Percentiles rank a stretch among this genome's conserved stretches.
Conservation (phyloP, 1,140 invertebrate genomes). For the Zophobas morio region DNA sequence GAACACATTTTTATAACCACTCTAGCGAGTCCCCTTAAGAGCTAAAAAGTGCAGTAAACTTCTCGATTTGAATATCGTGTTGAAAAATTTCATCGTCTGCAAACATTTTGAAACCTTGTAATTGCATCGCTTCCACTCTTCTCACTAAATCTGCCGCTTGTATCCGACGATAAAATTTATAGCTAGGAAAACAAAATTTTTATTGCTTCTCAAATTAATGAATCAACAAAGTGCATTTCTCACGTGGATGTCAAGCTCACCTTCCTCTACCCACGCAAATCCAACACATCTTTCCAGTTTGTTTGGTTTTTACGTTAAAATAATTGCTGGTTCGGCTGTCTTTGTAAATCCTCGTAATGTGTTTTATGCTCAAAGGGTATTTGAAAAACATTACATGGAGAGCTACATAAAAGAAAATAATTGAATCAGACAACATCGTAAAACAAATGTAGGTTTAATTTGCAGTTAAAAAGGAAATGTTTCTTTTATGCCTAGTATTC, state of each 20-base stretch:
- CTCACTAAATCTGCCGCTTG: neutral
- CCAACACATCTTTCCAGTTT: slow-evolving; percentile 43
- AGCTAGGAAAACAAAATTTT: slow-evolving; percentile 18
- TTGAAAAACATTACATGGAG: slow-evolving; percentile 50
- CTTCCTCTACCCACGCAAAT: slow-evolving; percentile 24
- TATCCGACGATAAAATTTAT: slow-evolving; percentile 14
- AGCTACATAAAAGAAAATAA: slow-evolving; percentile 54
- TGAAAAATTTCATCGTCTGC: too few relatives aligned
- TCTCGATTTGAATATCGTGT: too few relatives aligned
- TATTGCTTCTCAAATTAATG: slow-evolving; percentile 35
- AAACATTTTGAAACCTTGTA: too few relatives aligned
- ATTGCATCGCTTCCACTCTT: neutral
- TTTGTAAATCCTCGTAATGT: slow-evolving; percentile 38
- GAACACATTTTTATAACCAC: too few relatives aligned
- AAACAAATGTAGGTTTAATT: slow-evolving; percentile 57
- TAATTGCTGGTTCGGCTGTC: slow-evolving; percentile 16
- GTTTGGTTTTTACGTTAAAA: slow-evolving; percentile 43
- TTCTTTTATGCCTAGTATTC: slow-evolving; percentile 50
- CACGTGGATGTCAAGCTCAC: slow-evolving; percentile 15
- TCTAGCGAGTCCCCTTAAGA: too few relatives aligned
- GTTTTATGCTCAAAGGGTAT: slow-evolving; percentile 43
- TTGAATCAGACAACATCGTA: slow-evolving; percentile 55
- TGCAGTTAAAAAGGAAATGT: slow-evolving; percentile 54
- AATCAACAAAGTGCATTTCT: slow-evolving; percentile 39
- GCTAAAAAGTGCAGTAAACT: too few relatives aligned